Percentiles rank a stretch among this genome's conserved stretches.
Evolutionary conservation across 2,888 invertebrate genomes (phyloP).

Genomic region (Volucella bombylans): DNA sequence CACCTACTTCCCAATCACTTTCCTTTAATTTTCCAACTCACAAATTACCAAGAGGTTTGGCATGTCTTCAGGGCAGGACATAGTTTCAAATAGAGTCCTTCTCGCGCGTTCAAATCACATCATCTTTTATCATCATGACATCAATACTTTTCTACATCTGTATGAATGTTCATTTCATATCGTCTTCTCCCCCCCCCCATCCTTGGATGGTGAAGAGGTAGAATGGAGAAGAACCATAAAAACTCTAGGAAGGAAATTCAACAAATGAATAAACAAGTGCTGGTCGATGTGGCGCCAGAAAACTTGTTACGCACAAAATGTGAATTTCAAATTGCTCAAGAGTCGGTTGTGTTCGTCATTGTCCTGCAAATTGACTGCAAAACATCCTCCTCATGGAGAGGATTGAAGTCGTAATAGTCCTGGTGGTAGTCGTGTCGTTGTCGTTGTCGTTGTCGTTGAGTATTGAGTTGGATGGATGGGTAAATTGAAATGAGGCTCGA

Average conservation of each 20-base stretch:
- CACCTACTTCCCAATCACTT: slow-evolving; percentile 35
- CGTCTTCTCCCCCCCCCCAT: neutral
- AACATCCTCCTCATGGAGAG: slow-evolving; percentile 36
- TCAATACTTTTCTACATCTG: slow-evolving; percentile 55
- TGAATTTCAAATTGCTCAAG: slow-evolving; percentile 69
- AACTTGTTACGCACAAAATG: slow-evolving; percentile 76
- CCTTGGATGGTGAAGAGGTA: slow-evolving; percentile 36
- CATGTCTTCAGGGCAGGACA: slow-evolving; percentile 31
- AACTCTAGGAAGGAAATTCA: slow-evolving; percentile 68
- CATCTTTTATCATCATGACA: slow-evolving; percentile 69
- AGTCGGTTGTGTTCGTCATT: slow-evolving; percentile 58
- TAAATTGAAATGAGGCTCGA: slow-evolving; percentile 71
- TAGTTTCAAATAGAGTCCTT: slow-evolving; percentile 36
- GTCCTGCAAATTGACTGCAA: slow-evolving; percentile 73
- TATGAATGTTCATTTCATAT: slow-evolving; percentile 11
- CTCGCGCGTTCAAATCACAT: slow-evolving; percentile 52
- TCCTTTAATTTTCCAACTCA: slow-evolving; percentile 68
- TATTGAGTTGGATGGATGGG: slow-evolving; percentile 60
- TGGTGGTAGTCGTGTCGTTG: slow-evolving; percentile 15
- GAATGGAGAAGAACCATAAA: slow-evolving; percentile 49
- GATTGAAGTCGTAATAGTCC: slow-evolving; percentile 11
- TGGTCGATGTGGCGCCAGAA: slow-evolving; percentile 76
- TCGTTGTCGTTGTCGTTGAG: neutral
- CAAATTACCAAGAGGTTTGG: slow-evolving; percentile 51
- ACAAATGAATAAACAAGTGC: slow-evolving; percentile 76